A percentile compares a stretch with the other conserved stretches of the same genome.
Conservation (phyloP, 2,797 vertebrate genomes). For the Onychomys torridus region DNA sequence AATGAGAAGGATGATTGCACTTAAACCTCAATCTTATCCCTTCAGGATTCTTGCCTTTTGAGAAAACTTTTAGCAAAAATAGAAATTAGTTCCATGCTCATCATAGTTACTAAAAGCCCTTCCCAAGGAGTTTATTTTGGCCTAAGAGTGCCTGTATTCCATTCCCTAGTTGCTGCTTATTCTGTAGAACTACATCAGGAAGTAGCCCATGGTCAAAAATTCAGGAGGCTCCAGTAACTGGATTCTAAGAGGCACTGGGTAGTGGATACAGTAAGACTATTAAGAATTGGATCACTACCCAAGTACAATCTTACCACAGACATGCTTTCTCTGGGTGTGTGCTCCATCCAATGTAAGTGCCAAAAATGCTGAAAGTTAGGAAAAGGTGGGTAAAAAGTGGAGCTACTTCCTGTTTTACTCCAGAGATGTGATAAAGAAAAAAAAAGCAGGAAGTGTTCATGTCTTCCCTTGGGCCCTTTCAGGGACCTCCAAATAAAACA, state of each 20-base stretch:
- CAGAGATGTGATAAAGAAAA: constrained; percentile 60
- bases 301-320: constrained; percentile 45
- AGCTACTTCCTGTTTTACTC: constrained; percentile 57
- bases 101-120: not conserved
- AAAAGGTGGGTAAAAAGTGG: constrained; percentile 58
- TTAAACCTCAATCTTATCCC: constrained; percentile 6
- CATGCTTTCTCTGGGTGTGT: constrained; percentile 64
- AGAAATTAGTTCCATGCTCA: not conserved
- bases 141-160: constrained; percentile 44
- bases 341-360: not conserved
- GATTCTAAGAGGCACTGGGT: not conserved
- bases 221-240: constrained; percentile 26
- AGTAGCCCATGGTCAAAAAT: constrained; percentile 28
- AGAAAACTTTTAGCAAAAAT: constrained; percentile 27
- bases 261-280: constrained; percentile 28
- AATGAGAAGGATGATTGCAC: not conserved
- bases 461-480: constrained; percentile 67
- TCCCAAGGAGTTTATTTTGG: not conserved
- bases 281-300: constrained; percentile 15
- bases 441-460: not conserved
- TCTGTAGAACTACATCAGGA: constrained; percentile 22
- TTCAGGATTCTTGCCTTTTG: not conserved
- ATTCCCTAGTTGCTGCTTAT: constrained; percentile 23
- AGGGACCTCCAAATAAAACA: constrained; percentile 60
- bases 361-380: constrained; percentile 68